Conservation (phyloP, 2,113 vertebrate genomes). For the Lepidothrix coronata region DNA sequence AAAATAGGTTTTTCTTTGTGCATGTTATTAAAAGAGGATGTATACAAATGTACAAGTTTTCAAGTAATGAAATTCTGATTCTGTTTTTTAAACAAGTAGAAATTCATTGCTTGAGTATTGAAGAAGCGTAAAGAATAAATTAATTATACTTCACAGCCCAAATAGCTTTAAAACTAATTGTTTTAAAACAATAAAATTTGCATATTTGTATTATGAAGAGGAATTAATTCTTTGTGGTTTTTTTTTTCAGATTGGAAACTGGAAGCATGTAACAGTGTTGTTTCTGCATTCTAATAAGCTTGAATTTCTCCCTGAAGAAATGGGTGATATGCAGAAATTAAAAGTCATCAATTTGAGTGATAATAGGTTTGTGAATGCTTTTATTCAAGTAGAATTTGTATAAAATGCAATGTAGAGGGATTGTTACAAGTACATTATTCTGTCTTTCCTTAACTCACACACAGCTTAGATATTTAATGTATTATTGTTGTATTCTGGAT, state of each 20-base stretch:
- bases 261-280: constrained; percentile 90
- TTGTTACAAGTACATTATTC: neutral
- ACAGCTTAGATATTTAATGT: neutral
- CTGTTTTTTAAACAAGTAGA: neutral
- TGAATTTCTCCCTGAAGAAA: constrained; percentile 94
- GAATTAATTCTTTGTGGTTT: neutral
- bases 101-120: neutral
- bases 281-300: constrained; percentile 98
- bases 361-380: constrained; percentile 87
- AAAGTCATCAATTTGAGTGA: constrained; percentile 97
- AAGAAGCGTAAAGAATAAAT: neutral
- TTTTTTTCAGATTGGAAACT: constrained; percentile 87
- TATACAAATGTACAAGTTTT: neutral
- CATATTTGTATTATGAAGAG: neutral
- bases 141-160: neutral
- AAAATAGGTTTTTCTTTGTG: neutral
- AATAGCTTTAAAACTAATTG: neutral
- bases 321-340: constrained; percentile 96
- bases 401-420: neutral
- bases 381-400: constrained; percentile 4
- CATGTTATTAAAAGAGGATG: neutral
- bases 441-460: neutral
- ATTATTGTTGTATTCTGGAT: neutral
- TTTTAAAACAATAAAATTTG: neutral
- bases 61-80: neutral